A percentile compares a stretch with the other conserved stretches of the same genome.
Evolutionary conservation across 2,888 invertebrate genomes (phyloP).

Genomic region (Caenorhabditis imperialis): DNA sequence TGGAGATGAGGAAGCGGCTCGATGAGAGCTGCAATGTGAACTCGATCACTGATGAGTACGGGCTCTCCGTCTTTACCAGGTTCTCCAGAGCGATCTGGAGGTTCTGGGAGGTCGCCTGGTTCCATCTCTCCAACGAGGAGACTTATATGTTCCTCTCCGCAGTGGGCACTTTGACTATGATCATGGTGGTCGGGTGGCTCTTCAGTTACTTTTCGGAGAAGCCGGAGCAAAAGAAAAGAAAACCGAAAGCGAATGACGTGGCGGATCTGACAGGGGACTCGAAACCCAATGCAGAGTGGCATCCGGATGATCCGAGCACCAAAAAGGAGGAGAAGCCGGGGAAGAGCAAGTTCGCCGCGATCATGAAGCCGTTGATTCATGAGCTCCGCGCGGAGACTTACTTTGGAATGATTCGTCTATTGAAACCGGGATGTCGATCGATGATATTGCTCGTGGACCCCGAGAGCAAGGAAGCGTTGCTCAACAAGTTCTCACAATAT

Average conservation of each 20-base stretch:
- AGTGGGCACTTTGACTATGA: constrained; percentile 64
- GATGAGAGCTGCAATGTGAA: constrained; percentile 57
- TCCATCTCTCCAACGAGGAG: constrained; percentile 75
- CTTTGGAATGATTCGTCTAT: constrained; percentile 90
- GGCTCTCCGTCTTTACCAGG: constrained; percentile 68
- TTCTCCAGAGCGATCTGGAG: constrained; percentile 66
- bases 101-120: constrained; percentile 70
- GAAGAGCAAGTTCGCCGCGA: constrained; percentile 10
- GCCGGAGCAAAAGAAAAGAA: constrained; percentile 30
- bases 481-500: constrained; percentile 92
- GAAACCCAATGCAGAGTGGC: constrained; percentile 65
- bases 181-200: constrained; percentile 56
- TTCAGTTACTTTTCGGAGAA: constrained; percentile 58
- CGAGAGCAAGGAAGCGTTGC: constrained; percentile 88
- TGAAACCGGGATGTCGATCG: constrained; percentile 91
- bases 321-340: constrained; percentile 44
- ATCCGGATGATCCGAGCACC: constrained; percentile 75
- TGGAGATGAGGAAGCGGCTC: constrained; percentile 56
- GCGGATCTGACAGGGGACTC: constrained; percentile 42
- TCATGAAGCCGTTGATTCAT: constrained; percentile 83
- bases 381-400: constrained; percentile 95
- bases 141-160: constrained; percentile 73
- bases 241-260: constrained; percentile 47
- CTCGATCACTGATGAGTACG: constrained; percentile 65
- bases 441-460: constrained; percentile 91